Evolutionary conservation across 2,113 vertebrate species (phyloP), one percentile per base, ranked within the genome.

Genomic region (Octodon degus): DNA sequence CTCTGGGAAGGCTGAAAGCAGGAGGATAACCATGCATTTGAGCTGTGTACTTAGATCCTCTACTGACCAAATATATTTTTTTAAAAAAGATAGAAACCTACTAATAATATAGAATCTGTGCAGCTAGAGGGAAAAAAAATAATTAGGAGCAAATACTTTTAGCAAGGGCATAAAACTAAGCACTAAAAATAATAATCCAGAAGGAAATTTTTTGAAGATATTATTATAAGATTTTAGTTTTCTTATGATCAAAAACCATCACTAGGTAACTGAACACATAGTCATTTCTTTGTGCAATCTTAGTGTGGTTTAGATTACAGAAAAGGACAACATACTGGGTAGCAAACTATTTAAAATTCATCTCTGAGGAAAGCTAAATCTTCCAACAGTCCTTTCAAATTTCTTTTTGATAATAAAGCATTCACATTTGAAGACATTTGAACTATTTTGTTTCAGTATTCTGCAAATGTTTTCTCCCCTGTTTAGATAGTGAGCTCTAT

Each of bases 351-450:
- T 50, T 88, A 63, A 91, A 86, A 72, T 82, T 85, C 37, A 72
- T 89, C 89, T 86, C 62, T 34, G 55, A 84, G 79, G 82, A 92
- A 95, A 86, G 55, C 67, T 95, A 96, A 74, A 94, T 94, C 72
- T 90, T 90, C 90, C 58, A 60, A 72, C 0, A 79, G 32, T 22
- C 30, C 63, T 92, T 79, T 96, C 40, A 96, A 89, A 94, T 93
- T 77, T 91, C 77, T 88, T 95, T 86, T 87, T 62, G 30, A 47
- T 68, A 30, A 9, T 89, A 85, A 37, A 92, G 37, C 11, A 81
- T 86, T 82, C 37, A 80, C 90, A 96, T 58, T 47, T 92, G 92
- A 96, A 94, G 95, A 93, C 10, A 72, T 7, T 95, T 93, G 86
- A 58, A 77, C 7, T 63, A 5, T 80, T 50, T 53, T 62, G n/a